These are phyloP conservation scores for Sthenelais limicola DNA, from an alignment of 2,888 invertebrate species.

Conservation along the genomic window DNA sequence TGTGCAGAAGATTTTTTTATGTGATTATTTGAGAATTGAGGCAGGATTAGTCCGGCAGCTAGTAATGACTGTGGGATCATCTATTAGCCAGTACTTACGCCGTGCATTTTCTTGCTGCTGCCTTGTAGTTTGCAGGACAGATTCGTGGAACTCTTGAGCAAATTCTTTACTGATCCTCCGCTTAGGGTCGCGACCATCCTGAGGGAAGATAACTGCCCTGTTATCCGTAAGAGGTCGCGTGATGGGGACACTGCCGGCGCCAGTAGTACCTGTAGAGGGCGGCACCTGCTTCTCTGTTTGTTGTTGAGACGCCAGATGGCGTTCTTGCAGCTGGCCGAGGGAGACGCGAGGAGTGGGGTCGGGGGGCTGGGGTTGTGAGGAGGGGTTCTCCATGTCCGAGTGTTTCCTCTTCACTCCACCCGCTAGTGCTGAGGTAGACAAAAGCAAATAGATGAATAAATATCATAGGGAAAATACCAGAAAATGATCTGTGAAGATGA, in stretches of 20 bases:
- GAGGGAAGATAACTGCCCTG: slow-evolving; percentile 19
- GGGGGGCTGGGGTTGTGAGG: neutral
- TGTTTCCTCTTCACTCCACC: slow-evolving; percentile 41
- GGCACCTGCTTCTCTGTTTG: neutral
- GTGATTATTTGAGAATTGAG: too few species aligned
- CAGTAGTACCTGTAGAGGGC: neutral
- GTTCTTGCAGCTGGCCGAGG: slow-evolving; percentile 50
- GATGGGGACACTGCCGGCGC: slow-evolving; percentile 1
- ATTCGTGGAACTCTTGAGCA: slow-evolving; percentile 72
- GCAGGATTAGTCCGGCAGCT: too few species aligned
- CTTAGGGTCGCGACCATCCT: slow-evolving; percentile 12
- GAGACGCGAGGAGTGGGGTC: slow-evolving; percentile 44
- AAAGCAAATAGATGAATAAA: too few species aligned
- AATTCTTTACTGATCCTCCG: slow-evolving; percentile 58
- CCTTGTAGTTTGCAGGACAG: slow-evolving; percentile 69
- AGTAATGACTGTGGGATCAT: too few species aligned
- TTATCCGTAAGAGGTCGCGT: neutral
- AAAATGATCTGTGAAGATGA: too few species aligned
- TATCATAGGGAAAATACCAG: too few species aligned
- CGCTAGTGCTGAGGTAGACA: neutral
- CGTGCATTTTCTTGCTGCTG: slow-evolving; percentile 59
- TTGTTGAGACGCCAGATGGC: slow-evolving; percentile 43
- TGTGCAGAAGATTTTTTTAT: too few species aligned
- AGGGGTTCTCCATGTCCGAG: slow-evolving; percentile 10
- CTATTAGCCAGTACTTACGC: too few species aligned